Conservation (phyloP, 1,140 invertebrate species). For the Brachionus plicatilis region DNA sequence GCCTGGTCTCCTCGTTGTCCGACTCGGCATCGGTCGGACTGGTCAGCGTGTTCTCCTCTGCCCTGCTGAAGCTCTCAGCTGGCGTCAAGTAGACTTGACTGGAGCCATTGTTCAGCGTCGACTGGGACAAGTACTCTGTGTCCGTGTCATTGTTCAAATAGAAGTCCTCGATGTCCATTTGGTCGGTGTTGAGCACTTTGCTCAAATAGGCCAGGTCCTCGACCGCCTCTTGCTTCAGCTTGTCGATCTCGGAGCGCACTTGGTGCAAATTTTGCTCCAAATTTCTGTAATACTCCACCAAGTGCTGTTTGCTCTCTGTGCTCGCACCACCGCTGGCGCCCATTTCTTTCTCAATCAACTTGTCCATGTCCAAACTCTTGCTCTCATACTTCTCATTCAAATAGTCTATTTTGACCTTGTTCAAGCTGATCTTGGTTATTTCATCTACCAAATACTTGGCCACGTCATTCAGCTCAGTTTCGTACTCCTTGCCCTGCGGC, state of each 20-base stretch:
- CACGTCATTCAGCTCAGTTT: neutral
- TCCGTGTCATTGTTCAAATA: constrained; percentile 30
- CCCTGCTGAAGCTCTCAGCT: constrained; percentile 1
- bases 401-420: constrained; percentile 35
- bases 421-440: constrained; percentile 33
- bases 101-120: neutral
- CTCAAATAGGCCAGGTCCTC: constrained; percentile 34
- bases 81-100: constrained; percentile 37
- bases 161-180: neutral
- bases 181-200: constrained; percentile 7
- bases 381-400: constrained; percentile 16
- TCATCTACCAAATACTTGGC: constrained; percentile 32
- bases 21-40: neutral
- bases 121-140: constrained; percentile 25
- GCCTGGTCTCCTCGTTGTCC: neutral
- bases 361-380: neutral
- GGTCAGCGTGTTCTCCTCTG: neutral
- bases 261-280: constrained; percentile 33
- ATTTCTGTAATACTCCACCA: constrained; percentile 16
- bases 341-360: neutral
- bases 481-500: neutral
- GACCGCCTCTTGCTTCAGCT: constrained; percentile 22
- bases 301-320: neutral
- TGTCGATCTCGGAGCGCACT: constrained; percentile 8
- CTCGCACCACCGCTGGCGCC: no score